These are phyloP conservation scores for Drosophila barbarae DNA, from an alignment of 2,888 invertebrate genomes.

Conservation along the genomic window DNA sequence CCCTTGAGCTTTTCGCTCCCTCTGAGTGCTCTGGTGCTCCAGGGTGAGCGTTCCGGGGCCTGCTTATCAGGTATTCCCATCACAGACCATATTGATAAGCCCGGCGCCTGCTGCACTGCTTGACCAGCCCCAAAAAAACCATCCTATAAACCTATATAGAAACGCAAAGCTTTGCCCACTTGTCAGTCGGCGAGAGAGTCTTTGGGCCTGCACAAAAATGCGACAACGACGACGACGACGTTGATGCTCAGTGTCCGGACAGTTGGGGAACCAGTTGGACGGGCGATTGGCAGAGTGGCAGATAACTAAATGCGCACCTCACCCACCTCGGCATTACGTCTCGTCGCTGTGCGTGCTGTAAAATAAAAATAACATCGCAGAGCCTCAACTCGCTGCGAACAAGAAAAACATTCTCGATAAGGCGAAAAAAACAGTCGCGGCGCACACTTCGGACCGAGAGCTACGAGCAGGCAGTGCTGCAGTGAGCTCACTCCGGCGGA, in stretches of 20 bases:
- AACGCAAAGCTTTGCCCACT: constrained; percentile 34
- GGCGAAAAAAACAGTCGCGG: constrained; percentile 57
- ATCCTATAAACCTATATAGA: constrained; percentile 8
- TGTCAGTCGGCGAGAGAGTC: constrained; percentile 19
- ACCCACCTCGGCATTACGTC: constrained; percentile 35
- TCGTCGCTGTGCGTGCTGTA: constrained; percentile 15
- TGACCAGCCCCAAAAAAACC: constrained; percentile 29
- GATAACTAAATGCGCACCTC: constrained; percentile 44
- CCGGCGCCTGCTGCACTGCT: constrained; percentile 31
- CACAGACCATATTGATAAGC: constrained; percentile 20
- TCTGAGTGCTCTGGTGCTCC: background rate
- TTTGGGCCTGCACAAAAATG: constrained; percentile 12
- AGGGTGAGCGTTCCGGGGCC: background rate
- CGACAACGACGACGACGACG: background rate
- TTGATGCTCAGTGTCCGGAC: constrained; percentile 36
- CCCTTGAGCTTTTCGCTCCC: constrained; percentile 12
- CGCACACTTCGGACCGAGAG: constrained; percentile 45
- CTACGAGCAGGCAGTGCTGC: constrained; percentile 11
- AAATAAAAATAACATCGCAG: constrained; percentile 33
- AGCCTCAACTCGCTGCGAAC: constrained; percentile 7
- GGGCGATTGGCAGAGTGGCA: constrained; percentile 43
- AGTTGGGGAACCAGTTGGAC: constrained; percentile 60
- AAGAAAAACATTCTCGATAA: constrained; percentile 57
- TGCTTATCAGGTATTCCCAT: constrained; percentile 24
- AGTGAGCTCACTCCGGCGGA: constrained; percentile 36